Percentiles rank a stretch among this genome's conserved stretches.
Evolutionary conservation across 2,888 invertebrate species (phyloP).

Genomic region (Cynaeus angustus): DNA sequence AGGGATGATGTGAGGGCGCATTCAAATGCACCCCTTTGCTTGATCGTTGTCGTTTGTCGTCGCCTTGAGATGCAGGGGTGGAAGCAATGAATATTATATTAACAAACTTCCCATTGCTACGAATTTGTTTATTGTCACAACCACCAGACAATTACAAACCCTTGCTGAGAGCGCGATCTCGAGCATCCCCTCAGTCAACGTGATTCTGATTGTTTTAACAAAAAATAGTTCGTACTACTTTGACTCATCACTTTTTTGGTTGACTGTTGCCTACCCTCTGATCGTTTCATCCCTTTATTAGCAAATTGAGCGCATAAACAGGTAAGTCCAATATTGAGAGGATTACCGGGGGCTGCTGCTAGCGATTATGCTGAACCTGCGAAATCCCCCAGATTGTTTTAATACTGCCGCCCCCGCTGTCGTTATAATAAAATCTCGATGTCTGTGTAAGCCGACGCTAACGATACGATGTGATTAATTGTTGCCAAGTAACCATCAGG

Average conservation of each 20-base stretch:
- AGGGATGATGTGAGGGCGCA: constrained; percentile 43
- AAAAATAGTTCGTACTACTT: no score
- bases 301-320: constrained; percentile 65
- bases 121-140: constrained; percentile 36
- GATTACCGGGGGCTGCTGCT: constrained; percentile 40
- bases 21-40: constrained; percentile 51
- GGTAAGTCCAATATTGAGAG: constrained; percentile 81
- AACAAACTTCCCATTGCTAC: constrained; percentile 40
- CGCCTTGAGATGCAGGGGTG: constrained; percentile 47
- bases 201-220: no score
- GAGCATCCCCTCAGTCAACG: neutral
- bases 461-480: constrained; percentile 71
- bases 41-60: constrained; percentile 44
- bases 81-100: constrained; percentile 49
- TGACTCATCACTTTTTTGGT: no score
- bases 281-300: constrained; percentile 9
- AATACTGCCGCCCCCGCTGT: constrained; percentile 21
- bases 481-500: constrained; percentile 71
- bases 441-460: constrained; percentile 64
- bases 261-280: no score
- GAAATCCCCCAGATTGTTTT: constrained; percentile 43
- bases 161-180: constrained; percentile 4
- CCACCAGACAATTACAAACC: constrained; percentile 31
- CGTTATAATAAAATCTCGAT: constrained; percentile 35
- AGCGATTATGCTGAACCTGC: constrained; percentile 44